A percentile compares a stretch with the other conserved stretches of the same genome.
phyloP scores from a whole-genome alignment of 1,140 invertebrate species.

The Euura saliciscinereae region DNA sequence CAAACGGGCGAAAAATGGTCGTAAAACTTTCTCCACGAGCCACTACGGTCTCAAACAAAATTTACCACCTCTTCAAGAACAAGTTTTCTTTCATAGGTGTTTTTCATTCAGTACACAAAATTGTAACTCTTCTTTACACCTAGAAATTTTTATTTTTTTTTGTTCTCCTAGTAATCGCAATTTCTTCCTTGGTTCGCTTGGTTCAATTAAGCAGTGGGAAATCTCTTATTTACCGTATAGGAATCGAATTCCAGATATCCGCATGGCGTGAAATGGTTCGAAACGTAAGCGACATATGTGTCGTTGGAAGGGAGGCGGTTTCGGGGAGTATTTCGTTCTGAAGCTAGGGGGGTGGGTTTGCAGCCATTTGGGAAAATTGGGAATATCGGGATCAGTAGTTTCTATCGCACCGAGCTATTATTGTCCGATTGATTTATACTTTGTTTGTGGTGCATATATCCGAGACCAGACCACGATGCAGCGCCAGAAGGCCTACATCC shows the following conservation, averaged over 20 bases:
- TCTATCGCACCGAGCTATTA: slow-evolving; percentile 38
- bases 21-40: not conserved
- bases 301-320: not conserved
- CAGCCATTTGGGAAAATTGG: slow-evolving; percentile 58
- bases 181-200: not conserved
- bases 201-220: not conserved
- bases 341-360: slow-evolving; percentile 38
- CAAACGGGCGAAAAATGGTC: not conserved
- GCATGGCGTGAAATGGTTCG: slow-evolving; percentile 3
- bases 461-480: not conserved
- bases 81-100: not conserved
- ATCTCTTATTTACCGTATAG: not conserved
- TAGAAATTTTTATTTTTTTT: not conserved
- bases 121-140: not conserved
- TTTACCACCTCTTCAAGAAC: not conserved
- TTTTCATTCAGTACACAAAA: too few species aligned
- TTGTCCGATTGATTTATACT: slow-evolving; percentile 58
- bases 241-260: not conserved
- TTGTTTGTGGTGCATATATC: slow-evolving; percentile 43
- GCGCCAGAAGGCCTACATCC: not conserved
- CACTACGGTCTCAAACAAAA: not conserved
- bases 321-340: not conserved
- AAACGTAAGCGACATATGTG: not conserved
- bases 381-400: slow-evolving; percentile 46
- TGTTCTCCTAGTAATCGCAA: too few species aligned